Conservation (phyloP, 2,113 vertebrate species). For the Ascaphus truei region DNA sequence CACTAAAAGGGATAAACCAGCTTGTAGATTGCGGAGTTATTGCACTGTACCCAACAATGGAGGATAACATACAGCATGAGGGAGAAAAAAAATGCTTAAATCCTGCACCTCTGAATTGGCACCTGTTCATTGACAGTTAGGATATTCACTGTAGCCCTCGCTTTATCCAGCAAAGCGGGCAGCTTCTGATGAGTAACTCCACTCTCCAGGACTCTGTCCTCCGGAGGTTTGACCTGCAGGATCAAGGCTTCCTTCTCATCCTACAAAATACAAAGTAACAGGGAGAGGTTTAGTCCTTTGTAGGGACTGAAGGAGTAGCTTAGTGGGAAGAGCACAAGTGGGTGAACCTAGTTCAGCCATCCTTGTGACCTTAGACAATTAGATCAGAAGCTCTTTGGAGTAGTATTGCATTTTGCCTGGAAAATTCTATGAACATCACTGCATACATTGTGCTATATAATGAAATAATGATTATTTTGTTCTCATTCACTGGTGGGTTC, state of each 20-base stretch:
- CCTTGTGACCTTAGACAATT: no score
- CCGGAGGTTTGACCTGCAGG: neutral
- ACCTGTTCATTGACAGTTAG: slow-evolving; percentile 1
- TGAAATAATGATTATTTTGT: no score
- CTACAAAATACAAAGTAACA: neutral
- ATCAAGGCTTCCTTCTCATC: neutral
- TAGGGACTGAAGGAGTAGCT: no score
- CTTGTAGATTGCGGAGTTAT: neutral
- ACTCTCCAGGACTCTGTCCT: neutral
- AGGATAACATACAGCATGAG: neutral
- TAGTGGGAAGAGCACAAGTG: no score
- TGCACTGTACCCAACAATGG: neutral
- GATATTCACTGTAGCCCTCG: neutral
- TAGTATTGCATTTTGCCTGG: no score
- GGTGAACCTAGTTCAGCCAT: no score
- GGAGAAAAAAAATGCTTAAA: neutral
- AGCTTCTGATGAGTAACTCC: neutral
- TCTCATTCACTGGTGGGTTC: no score
- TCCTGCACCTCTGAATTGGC: slow-evolving; percentile 14
- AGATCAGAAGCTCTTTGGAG: no score
- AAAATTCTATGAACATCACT: no score
- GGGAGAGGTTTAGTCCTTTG: no score
- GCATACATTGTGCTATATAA: no score
- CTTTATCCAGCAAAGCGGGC: neutral
- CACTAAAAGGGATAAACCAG: neutral